Evolutionary conservation across 2,797 vertebrate species (phyloP), one percentile per base, ranked within the genome.

Genomic region (Crenuchus spilurus): DNA sequence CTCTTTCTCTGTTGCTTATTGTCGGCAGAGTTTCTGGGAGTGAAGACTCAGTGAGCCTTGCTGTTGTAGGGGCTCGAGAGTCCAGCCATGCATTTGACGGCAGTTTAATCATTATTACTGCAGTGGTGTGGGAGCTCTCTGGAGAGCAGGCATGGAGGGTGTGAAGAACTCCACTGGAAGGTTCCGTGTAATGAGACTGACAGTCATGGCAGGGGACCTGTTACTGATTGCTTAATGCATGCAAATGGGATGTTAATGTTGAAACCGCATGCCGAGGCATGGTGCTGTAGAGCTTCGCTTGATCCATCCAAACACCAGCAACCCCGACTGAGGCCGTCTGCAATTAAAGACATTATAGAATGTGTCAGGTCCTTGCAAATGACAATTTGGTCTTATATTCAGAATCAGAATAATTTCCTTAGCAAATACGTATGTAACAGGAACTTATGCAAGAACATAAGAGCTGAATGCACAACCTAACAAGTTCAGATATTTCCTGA

Each of bases 171-270:
- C 75, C 80, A 60, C 80, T 39, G 87, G 83, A 72, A 83, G 76
- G 86, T 70, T 78, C 75, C 46, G 52, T 33, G 60, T 87, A 90
- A 90, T 83, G 77, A 89, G 79, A 62, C 77, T 84, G 86, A 87
- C 80, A 78, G 74, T 78, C 82, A 80, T 85, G 85, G 78, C 79
- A 77, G 86, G 80, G 80, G 77, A 84, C 77, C 49, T 76, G 85
- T 89, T 86, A 86, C 84, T 84, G 81, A 84, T 82, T 61, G 78
- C 82, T 84, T 89, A 89, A 89, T 83, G 77, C 88, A 71, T 84
- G 82, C 83, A 83, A 81, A 80, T 87, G 81, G 75, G 81, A 86
- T 85, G 85, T 86, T 84, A 79, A 77, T 84, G 69, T 74, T 78
- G 71, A 52, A 61, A 60, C 44, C 61, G 20, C 74, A 61, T 48